These are phyloP conservation scores for Lepidochrysops patricia DNA, from an alignment of 2,888 invertebrate species.

Conservation along the genomic window DNA sequence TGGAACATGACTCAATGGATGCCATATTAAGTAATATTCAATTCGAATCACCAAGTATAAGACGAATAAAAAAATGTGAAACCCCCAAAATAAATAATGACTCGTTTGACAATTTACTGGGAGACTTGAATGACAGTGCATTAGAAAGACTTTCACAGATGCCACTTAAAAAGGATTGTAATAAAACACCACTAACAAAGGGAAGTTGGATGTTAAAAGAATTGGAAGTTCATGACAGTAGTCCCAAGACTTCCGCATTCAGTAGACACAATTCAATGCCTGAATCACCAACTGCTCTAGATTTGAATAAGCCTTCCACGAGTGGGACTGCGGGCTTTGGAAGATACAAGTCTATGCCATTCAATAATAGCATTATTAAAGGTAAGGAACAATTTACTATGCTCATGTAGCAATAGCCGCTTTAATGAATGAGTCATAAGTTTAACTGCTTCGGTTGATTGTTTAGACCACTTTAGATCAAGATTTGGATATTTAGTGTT, in stretches of 20 bases:
- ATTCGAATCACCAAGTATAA: slow-evolving; percentile 47
- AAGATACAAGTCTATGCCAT: slow-evolving; percentile 63
- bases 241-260: slow-evolving; percentile 47
- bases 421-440: too few relatives aligned
- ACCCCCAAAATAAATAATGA: slow-evolving; percentile 54
- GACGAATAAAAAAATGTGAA: slow-evolving; percentile 39
- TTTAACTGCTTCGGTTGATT: too few relatives aligned
- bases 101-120: slow-evolving; percentile 63
- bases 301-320: slow-evolving; percentile 47
- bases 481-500: too few relatives aligned
- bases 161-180: slow-evolving; percentile 37
- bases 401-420: neutral
- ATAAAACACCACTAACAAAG: slow-evolving; percentile 26
- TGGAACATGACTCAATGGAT: slow-evolving; percentile 59
- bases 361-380: slow-evolving; percentile 39
- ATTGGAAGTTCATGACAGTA: slow-evolving; percentile 41
- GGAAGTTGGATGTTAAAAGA: slow-evolving; percentile 46
- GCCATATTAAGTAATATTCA: slow-evolving; percentile 52
- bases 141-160: slow-evolving; percentile 57
- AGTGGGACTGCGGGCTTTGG: slow-evolving; percentile 58
- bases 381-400: neutral
- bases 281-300: slow-evolving; percentile 48
- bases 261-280: slow-evolving; percentile 65
- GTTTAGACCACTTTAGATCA: too few relatives aligned
- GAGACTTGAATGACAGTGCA: slow-evolving; percentile 62